Conservation (phyloP, 1,140 invertebrate genomes). For the Pseudomyrmex gracilis region DNA sequence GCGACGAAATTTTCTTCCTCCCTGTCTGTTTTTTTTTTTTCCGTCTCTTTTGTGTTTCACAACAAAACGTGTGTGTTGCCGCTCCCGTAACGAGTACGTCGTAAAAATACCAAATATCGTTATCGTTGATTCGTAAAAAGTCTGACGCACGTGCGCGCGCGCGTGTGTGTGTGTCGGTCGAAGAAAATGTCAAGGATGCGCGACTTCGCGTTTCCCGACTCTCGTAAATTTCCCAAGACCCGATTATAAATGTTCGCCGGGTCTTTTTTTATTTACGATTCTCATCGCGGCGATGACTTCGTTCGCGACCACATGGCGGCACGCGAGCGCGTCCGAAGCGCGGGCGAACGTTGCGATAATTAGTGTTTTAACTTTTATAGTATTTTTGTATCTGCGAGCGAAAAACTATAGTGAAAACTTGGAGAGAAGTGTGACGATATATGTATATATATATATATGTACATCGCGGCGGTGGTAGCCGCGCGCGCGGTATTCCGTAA, state of each 20-base stretch:
- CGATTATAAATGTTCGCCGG: background rate
- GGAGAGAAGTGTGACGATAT: no score
- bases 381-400: no score
- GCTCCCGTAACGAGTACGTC: background rate
- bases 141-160: background rate
- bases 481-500: slow-evolving; percentile 7
- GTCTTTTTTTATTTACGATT: background rate
- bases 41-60: no score
- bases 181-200: slow-evolving; percentile 31
- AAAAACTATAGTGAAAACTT: no score
- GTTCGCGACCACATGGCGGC: slow-evolving; percentile 6
- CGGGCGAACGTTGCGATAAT: no score
- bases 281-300: background rate
- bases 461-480: no score
- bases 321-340: background rate
- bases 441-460: no score
- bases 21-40: no score
- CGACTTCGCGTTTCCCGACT: background rate
- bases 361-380: no score
- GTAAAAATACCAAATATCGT: background rate
- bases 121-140: background rate
- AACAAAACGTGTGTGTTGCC: no score
- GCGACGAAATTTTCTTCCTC: no score
- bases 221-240: background rate
- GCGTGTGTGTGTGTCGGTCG: background rate